Conservation (phyloP, 2,888 invertebrate genomes). For the Sarcophaga subvicina region DNA sequence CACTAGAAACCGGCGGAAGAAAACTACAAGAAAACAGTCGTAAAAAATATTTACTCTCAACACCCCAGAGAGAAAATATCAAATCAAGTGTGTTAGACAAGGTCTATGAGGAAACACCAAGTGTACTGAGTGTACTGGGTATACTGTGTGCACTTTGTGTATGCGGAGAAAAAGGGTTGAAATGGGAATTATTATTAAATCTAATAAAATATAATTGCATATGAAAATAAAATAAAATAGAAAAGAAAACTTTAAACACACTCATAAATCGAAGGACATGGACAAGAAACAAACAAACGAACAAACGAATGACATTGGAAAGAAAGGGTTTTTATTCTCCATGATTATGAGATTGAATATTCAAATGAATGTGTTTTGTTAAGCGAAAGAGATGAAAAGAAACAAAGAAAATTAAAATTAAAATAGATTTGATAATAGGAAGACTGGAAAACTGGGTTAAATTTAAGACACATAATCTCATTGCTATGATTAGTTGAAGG, state of each 20-base stretch:
- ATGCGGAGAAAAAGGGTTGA: constrained; percentile 57
- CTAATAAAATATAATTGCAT: constrained; percentile 68
- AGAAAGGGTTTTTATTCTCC: constrained; percentile 20
- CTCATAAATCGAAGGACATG: constrained; percentile 52
- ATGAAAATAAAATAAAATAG: constrained; percentile 56
- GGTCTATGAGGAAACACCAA: neutral
- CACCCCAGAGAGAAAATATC: constrained; percentile 46
- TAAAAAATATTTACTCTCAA: neutral
- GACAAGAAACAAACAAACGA: constrained; percentile 38
- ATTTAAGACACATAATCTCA: constrained; percentile 17
- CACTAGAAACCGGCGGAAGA: neutral
- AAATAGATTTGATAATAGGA: constrained; percentile 27
- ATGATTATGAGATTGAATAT: constrained; percentile 55
- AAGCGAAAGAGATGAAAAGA: constrained; percentile 13
- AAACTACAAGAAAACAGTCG: constrained; percentile 13
- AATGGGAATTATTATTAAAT: constrained; percentile 62
- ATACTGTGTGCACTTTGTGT: too few species aligned
- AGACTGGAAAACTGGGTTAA: constrained; percentile 48
- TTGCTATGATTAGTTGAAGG: constrained; percentile 22
- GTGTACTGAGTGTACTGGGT: too few species aligned
- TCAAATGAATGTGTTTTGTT: constrained; percentile 18
- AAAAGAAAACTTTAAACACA: constrained; percentile 40
- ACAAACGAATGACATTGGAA: neutral
- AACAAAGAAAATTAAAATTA: neutral
- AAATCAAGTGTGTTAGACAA: neutral